Base-by-base conservation (phyloP, 2,113 vertebrate genomes). In the Chionomys nivalis region DNA sequence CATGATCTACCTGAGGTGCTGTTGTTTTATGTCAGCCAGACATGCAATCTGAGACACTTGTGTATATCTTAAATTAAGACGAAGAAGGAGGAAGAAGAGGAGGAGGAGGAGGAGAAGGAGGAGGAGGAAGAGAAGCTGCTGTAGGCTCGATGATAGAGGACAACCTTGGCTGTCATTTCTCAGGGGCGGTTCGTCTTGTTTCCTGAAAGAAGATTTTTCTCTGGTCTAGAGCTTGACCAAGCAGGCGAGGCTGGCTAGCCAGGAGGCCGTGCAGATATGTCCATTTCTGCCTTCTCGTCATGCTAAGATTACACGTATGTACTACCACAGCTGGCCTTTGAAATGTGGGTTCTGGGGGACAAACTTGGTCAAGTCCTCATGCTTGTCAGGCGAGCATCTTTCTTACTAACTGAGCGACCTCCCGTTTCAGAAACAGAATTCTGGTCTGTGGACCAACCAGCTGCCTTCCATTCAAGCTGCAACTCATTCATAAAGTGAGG, bases 51-150 rank as follows among this genome's bases (percentile, higher is more conserved):
- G 68, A 12, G 44, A 21, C 1, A 17, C 26, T n/a, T 0, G 17
- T 9, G 61, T 68, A 49, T 26, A 58, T 89, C 72, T 96, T 73
- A 85, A 66, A 44, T 21, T n/a, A 6, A 63, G 12, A 36, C 26
- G 55, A 55, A 2, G 4, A 1, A 42, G 13, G 31, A 33, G 17
- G 0, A 63, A 3, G 4, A 16, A 0, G 58, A 33, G 0, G 39
- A 85, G 8, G 1, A 44, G 2, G 7, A 42, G 1, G 3, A 63
- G n/a, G 4, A 55, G 31, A 4, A 24, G 0, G 21, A n/a, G 1
- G 36, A 17, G 8, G 33, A 36, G 3, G 47, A 24, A 11, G 11
- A 10, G 21, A 7, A 83, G n/a, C 19, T 44, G 42, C 47, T 47
- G 16, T 47, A 52, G 66, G 33, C 85, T 12, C 55, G 0, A 19